Conservation (phyloP, 2,888 invertebrate species). For the Pheosia tremula region DNA sequence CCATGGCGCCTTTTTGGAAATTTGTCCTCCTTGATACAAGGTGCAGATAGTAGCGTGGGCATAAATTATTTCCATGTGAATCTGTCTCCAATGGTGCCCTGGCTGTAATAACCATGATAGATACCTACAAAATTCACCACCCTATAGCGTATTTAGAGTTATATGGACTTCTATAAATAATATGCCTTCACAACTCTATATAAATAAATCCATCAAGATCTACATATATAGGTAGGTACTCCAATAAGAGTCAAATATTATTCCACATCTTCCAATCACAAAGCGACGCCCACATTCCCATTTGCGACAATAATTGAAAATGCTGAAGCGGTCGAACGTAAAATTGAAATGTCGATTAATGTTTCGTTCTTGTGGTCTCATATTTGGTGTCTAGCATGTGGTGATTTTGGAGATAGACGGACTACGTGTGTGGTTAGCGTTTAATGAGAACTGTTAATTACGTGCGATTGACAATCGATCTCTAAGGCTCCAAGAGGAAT, state of each 20-base stretch:
- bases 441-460: not conserved
- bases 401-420: conserved; percentile 15
- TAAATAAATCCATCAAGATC: too few species aligned
- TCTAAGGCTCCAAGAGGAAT: not conserved
- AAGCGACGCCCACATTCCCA: conserved; percentile 16
- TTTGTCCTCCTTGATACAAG: too few species aligned
- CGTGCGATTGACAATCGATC: not conserved
- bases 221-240: too few species aligned
- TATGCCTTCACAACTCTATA: too few species aligned
- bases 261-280: not conserved
- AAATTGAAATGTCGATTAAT: conserved; percentile 37
- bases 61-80: too few species aligned
- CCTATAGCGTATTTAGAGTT: too few species aligned
- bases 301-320: conserved; percentile 38
- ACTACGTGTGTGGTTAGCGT: not conserved
- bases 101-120: too few species aligned
- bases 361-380: conserved; percentile 28
- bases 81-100: too few species aligned
- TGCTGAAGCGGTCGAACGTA: conserved; percentile 13
- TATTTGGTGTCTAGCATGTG: conserved; percentile 27
- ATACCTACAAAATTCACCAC: too few species aligned
- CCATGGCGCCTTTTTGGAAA: too few species aligned
- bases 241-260: not conserved
- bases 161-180: too few species aligned
- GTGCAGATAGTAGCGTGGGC: too few species aligned